Evolutionary conservation across 2,113 vertebrate species (phyloP).

Genomic region (Pterocles gutturalis): DNA sequence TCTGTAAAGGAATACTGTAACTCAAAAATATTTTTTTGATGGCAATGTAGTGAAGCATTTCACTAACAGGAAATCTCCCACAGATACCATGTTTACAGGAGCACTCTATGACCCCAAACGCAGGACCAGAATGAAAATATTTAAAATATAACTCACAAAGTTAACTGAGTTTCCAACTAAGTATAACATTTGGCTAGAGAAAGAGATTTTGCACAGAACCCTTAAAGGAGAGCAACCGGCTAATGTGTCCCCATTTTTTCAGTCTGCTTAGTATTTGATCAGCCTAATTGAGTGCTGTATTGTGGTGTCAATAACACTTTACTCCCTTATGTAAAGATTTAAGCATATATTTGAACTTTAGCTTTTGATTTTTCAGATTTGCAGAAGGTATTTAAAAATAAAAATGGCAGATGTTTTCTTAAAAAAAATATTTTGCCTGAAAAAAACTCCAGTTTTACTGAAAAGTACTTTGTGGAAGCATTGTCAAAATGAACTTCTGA

Average conservation of each 20-base stretch:
- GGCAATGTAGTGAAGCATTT: background rate
- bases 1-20: background rate
- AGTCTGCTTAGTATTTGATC: background rate
- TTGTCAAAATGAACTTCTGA: background rate
- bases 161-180: background rate
- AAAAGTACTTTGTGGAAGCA: background rate
- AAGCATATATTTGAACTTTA: background rate
- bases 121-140: background rate
- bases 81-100: background rate
- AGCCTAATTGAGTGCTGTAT: background rate
- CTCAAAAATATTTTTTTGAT: background rate
- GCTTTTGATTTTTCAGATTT: background rate
- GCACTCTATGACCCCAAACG: background rate
- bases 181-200: background rate
- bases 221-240: background rate
- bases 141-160: background rate
- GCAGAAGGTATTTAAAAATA: background rate
- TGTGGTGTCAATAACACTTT: background rate
- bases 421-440: background rate
- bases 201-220: background rate
- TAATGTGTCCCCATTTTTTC: background rate
- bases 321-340: background rate
- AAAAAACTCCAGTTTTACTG: background rate
- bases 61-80: background rate
- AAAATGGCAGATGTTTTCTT: background rate